Evolutionary conservation across 2,113 vertebrate genomes (phyloP).

Genomic region (Condylura cristata): DNA sequence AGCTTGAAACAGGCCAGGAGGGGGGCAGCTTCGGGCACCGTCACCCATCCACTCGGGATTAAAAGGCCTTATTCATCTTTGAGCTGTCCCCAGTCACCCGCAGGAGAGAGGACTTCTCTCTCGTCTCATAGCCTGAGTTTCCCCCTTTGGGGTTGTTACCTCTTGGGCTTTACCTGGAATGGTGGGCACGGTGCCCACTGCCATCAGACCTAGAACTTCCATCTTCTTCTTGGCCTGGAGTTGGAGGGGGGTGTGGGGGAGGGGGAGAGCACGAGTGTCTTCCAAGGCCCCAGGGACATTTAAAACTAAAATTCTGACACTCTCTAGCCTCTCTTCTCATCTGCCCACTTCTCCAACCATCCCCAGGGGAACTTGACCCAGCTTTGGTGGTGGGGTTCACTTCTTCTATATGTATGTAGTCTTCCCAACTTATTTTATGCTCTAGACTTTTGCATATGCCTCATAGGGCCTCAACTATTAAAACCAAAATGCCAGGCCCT

Average conservation of each 20-base stretch:
- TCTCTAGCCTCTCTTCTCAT: neutral
- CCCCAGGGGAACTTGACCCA: neutral
- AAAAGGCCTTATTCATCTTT: neutral
- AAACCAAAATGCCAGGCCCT: neutral
- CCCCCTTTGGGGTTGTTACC: no score
- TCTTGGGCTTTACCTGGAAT: neutral
- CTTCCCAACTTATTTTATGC: neutral
- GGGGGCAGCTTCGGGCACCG: rapidly evolving
- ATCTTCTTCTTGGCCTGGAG: neutral
- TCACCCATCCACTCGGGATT: rapidly evolving
- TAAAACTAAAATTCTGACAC: no score
- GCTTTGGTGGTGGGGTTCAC: neutral
- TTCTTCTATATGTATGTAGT: neutral
- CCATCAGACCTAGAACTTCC: neutral
- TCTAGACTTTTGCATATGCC: neutral
- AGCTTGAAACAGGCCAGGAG: no score
- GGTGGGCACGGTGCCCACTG: no score
- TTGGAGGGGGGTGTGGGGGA: no score
- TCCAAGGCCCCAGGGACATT: neutral
- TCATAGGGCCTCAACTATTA: neutral
- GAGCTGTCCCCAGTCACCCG: neutral
- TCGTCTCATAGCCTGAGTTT: neutral
- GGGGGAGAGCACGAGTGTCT: neutral
- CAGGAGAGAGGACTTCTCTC: neutral
- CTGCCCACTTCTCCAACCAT: neutral